These are phyloP conservation scores for Uria aalge DNA, from an alignment of 2,113 vertebrate species.

Conservation along the genomic window DNA sequence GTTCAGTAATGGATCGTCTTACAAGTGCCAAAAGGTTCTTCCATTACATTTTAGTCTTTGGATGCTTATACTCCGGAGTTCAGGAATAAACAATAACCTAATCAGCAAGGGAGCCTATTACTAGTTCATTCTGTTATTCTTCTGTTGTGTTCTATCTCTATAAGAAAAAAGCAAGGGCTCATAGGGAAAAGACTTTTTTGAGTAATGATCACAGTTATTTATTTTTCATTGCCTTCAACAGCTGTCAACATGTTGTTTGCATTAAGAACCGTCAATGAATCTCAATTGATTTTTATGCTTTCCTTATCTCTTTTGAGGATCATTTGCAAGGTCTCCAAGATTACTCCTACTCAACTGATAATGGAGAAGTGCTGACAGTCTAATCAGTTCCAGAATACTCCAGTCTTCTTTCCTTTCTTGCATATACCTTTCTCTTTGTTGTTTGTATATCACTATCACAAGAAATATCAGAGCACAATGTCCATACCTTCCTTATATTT, in stretches of 20 bases:
- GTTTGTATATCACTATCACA: background rate
- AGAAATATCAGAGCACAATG: background rate
- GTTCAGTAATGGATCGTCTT: background rate
- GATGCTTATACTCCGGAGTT: background rate
- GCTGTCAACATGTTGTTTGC: background rate
- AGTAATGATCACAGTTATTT: background rate
- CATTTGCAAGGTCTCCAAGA: background rate
- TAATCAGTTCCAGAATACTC: background rate
- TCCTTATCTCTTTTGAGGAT: background rate
- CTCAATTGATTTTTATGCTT: background rate
- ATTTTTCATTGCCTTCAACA: background rate
- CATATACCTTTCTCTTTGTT: background rate
- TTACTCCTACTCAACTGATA: background rate
- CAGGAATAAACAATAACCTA: background rate
- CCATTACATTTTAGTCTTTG: background rate
- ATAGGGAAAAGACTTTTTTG: background rate
- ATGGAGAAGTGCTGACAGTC: background rate
- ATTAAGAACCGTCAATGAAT: background rate
- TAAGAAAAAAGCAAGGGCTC: background rate
- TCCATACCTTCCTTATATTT: background rate
- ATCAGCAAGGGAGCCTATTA: background rate
- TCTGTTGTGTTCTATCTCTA: background rate
- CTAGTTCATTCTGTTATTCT: background rate
- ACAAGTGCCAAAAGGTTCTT: background rate
- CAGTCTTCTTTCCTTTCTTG: background rate